Conservation (phyloP, 2,797 vertebrate species). For the Channallabes apus region DNA sequence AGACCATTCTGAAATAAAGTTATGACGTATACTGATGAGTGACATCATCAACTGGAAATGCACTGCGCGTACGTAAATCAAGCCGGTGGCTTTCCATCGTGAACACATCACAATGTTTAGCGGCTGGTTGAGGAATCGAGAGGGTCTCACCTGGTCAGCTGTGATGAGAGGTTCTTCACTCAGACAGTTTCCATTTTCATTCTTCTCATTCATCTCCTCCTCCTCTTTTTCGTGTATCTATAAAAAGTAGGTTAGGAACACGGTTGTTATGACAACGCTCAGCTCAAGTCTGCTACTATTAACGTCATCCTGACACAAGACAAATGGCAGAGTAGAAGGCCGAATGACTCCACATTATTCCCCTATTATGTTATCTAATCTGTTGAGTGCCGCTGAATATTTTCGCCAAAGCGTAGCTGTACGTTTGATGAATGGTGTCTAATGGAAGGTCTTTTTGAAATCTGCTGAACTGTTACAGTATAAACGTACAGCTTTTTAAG, state of each 20-base stretch:
- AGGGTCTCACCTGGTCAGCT: conserved; percentile 85
- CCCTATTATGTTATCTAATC: conserved; percentile 29
- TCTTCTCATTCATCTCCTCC: conserved; percentile 92
- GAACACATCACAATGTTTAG: not conserved
- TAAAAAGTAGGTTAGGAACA: conserved; percentile 30
- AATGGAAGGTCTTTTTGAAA: not conserved
- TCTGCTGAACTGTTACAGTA: not conserved
- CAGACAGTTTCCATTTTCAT: conserved; percentile 84
- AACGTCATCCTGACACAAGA: conserved; percentile 16
- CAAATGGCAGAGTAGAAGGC: not conserved
- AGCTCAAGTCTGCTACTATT: conserved; percentile 1
- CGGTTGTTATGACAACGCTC: conserved; percentile 25
- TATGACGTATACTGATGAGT: not conserved
- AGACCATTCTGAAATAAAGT: not conserved
- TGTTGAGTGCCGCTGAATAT: conserved; percentile 6
- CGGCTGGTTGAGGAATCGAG: too few relatives aligned
- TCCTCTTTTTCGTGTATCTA: conserved; percentile 91
- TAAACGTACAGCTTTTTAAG: not conserved
- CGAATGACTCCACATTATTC: conserved; percentile 24
- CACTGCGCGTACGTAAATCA: not conserved
- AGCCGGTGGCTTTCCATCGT: not conserved
- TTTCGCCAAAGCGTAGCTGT: not conserved
- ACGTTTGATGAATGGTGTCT: not conserved
- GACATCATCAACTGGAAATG: not conserved
- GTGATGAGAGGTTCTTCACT: conserved; percentile 87